Conservation (phyloP, 2,113 vertebrate genomes). For the Asarcornis scutulata region DNA sequence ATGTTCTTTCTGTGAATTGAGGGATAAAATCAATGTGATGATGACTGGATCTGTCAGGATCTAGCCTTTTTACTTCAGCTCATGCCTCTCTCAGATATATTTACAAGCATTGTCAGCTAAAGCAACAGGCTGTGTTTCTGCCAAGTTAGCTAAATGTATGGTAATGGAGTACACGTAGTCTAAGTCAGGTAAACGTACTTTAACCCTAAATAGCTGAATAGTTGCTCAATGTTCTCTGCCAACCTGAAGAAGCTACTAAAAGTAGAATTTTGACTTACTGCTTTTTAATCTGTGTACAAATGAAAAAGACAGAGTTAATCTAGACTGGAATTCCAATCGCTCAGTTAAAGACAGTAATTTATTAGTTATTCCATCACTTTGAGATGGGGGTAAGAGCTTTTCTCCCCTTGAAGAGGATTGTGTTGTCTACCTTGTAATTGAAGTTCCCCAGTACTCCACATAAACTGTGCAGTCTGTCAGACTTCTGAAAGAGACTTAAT, state of each 20-base stretch:
- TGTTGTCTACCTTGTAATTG: not conserved
- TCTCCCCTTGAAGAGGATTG: not conserved
- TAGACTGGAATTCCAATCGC: not conserved
- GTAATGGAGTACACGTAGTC: not conserved
- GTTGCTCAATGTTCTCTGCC: not conserved
- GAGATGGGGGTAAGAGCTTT: not conserved
- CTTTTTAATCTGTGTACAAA: not conserved
- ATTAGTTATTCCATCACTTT: not conserved
- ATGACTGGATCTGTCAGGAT: accelerated
- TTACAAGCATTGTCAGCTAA: not conserved
- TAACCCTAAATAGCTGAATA: not conserved
- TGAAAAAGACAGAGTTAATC: not conserved
- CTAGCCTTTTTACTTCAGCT: not conserved
- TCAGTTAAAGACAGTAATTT: not conserved
- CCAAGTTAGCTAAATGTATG: not conserved
- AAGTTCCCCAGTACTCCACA: not conserved
- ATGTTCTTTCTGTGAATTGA: not conserved
- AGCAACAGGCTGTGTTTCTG: not conserved
- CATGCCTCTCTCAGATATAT: not conserved
- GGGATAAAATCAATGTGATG: not conserved
- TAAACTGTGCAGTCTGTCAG: not conserved
- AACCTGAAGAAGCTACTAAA: not conserved
- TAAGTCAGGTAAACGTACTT: not conserved
- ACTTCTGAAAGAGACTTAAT: not conserved
- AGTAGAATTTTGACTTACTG: not conserved